A percentile compares a stretch with the other conserved stretches of the same genome.
Evolutionary conservation across 2,113 vertebrate genomes (phyloP).

Genomic region (Pedionomus torquatus): DNA sequence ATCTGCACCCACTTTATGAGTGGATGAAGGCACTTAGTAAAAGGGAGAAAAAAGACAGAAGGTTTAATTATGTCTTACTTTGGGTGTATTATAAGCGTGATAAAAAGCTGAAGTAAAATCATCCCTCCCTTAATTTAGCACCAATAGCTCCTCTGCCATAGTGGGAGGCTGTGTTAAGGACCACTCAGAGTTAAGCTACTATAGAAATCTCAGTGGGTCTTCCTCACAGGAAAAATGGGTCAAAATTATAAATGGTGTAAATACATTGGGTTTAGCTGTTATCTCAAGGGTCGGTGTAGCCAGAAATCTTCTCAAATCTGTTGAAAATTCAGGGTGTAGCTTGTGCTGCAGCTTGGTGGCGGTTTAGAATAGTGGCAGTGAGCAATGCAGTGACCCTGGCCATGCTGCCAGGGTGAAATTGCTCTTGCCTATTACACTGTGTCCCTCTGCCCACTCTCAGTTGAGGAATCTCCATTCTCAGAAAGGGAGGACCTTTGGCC

Average conservation of each 20-base stretch:
- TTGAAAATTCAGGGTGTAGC: neutral
- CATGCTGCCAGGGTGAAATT: neutral
- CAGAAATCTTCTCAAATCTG: neutral
- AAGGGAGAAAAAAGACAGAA: neutral
- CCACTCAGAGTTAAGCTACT: neutral
- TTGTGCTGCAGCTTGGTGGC: neutral
- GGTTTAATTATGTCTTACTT: neutral
- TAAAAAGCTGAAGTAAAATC: neutral
- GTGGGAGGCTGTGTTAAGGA: neutral
- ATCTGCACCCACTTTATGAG: neutral
- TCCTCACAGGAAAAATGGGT: neutral
- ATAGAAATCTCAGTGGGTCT: neutral
- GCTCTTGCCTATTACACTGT: accelerated
- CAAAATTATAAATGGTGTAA: neutral
- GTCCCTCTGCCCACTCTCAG: neutral
- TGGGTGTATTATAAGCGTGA: neutral
- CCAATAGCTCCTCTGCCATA: neutral
- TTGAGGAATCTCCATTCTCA: neutral
- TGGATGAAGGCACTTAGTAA: neutral
- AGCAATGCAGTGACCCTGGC: neutral
- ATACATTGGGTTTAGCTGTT: neutral
- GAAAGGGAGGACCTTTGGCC: neutral
- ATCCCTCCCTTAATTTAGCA: neutral
- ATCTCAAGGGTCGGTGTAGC: neutral
- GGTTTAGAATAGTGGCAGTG: neutral